These are phyloP conservation scores for Drosophila falleni DNA, from an alignment of 2,888 invertebrate genomes.

Conservation along the genomic window DNA sequence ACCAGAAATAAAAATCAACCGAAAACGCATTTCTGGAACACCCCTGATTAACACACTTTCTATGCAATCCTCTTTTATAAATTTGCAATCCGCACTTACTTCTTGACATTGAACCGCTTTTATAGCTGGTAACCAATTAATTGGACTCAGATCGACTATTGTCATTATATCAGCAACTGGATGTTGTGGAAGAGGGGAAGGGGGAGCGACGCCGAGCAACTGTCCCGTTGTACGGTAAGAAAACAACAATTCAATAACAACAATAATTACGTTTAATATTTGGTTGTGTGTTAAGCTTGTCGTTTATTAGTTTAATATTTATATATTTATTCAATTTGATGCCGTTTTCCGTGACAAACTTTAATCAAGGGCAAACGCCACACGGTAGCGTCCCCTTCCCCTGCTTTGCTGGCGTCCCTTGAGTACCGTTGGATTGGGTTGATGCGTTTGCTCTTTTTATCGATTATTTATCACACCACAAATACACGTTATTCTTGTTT, in stretches of 20 bases:
- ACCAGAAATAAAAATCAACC: too few relatives aligned
- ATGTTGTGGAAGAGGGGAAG: not conserved
- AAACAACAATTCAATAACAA: not conserved
- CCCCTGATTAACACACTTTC: not conserved
- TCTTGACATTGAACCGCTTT: conserved; percentile 83
- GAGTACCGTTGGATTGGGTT: not conserved
- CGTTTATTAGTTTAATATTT: conserved; percentile 6
- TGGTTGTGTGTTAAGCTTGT: conserved; percentile 2
- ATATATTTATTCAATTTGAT: conserved; percentile 10
- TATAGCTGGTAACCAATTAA: conserved; percentile 77
- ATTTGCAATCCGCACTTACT: conserved; percentile 72
- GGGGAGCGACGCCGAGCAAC: conserved; percentile 1
- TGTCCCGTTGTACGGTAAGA: conserved; percentile 1
- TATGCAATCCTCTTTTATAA: not conserved
- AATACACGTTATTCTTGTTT: conserved; percentile 4
- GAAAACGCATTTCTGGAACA: too few relatives aligned
- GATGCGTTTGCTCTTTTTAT: conserved; percentile 49
- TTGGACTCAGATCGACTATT: conserved; percentile 73
- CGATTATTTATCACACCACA: conserved; percentile 67
- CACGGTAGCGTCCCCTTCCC: conserved; percentile 27
- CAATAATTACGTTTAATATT: conserved; percentile 11
- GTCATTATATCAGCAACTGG: conserved; percentile 57
- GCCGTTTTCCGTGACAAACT: conserved; percentile 33
- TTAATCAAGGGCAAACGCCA: conserved; percentile 50
- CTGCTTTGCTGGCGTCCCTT: not conserved